Evolutionary conservation across 2,888 invertebrate species (phyloP), one percentile per base, ranked within the genome.

Genomic region (Clusia tigrina): DNA sequence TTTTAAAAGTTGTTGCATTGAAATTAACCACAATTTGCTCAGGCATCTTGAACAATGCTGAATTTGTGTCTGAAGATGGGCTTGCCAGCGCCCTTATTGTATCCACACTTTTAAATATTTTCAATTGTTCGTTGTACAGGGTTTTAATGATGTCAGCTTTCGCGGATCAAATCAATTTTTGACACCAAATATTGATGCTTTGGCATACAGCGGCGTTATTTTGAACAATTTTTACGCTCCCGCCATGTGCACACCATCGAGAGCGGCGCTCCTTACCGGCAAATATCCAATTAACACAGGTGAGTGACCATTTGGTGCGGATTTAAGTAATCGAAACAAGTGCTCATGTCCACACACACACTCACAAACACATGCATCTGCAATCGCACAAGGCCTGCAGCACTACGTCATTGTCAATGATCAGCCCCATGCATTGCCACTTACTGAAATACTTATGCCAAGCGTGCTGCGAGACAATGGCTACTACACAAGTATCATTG

Each of bases 81-180:
- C 32, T 6, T 32, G 32, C 6, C 32, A 12, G 32, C 32, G 32
- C 12, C 32, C 12, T 32, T 32, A 32, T 9, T 32, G 32, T 32
- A 22, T 63, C 25, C 18, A 12, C 17, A 15, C 12, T 37, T 23
- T 54, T 1, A 38, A 38, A 37, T 58, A 53, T 22, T 53, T 2
- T 51, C n/a, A 1, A 12, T 9, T 24, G 17, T 58, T n/a, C n/a
- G n/a, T n/a, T n/a, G n/a, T 17, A 25, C 81, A 95, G 95, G 96
- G 96, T 12, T 95, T 94, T 90, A 92, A 95, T 79, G 96, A 96
- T 79, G 91, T 95, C 2, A 90, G 95, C 58, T 95, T 93, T 79
- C 95, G 95, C 74, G 95, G 96, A 0, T 94, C 94, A 1, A 87
- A 92, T 77, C 92, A 95, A 84, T 95, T 96, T 70, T 88, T 91